Evolutionary conservation across 2,797 vertebrate genomes (phyloP).

Genomic region (Anguilla marmorata): DNA sequence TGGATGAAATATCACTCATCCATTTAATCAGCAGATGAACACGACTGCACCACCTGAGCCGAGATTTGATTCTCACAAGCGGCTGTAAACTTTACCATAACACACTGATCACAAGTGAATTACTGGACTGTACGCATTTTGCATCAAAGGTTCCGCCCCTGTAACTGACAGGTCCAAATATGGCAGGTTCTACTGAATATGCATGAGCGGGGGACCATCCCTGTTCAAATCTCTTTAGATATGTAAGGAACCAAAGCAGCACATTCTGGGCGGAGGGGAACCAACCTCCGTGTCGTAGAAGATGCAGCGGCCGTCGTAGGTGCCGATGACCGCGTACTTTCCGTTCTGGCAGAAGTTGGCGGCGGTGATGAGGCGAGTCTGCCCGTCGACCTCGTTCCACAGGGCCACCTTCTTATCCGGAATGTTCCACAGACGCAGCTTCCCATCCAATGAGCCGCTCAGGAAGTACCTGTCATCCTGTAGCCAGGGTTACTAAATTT

Average conservation of each 20-base stretch:
- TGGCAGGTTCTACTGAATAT: not conserved
- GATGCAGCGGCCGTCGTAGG: slow-evolving; percentile 95
- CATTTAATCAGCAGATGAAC: not conserved
- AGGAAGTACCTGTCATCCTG: slow-evolving; percentile 98
- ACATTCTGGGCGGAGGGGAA: not conserved
- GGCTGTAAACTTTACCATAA: no score
- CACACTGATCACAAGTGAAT: not conserved
- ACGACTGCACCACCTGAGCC: no score
- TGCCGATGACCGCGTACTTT: slow-evolving; percentile 96
- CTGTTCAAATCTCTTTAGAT: not conserved
- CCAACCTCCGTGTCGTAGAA: slow-evolving; percentile 98
- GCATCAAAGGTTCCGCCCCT: not conserved
- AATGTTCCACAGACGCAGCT: slow-evolving; percentile 98
- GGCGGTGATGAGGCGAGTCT: slow-evolving; percentile 95
- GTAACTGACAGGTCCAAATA: not conserved
- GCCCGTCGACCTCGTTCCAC: slow-evolving; percentile 98
- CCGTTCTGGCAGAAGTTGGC: slow-evolving; percentile 99
- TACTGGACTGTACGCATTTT: not conserved
- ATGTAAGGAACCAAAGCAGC: not conserved
- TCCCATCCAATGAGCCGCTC: slow-evolving; percentile 95
- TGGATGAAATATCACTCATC: not conserved
- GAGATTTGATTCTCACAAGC: no score
- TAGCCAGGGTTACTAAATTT: no score
- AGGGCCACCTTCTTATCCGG: slow-evolving; percentile 98
- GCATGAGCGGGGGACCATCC: not conserved